phyloP scores from a whole-genome alignment of 1,140 invertebrate species.

The Trinorchestia longiramus region DNA sequence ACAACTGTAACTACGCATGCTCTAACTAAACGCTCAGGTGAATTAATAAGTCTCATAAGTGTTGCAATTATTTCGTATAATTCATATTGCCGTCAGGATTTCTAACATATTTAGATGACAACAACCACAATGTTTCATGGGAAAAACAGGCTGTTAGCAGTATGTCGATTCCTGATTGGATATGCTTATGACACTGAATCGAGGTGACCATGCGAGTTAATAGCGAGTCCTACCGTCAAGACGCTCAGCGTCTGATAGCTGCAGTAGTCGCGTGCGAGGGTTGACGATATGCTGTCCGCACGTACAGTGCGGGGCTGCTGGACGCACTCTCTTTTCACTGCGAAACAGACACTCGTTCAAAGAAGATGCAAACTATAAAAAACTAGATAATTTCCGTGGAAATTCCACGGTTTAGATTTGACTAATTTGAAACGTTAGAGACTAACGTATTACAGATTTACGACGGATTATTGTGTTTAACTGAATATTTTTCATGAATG shows the following conservation, averaged over 20 bases:
- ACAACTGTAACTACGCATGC: background rate
- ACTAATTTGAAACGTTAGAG: too few species aligned
- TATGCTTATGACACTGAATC: background rate
- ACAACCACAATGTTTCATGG: background rate
- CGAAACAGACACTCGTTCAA: background rate
- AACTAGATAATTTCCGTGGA: too few species aligned
- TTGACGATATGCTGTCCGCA: constrained; percentile 22
- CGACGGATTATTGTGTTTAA: too few species aligned
- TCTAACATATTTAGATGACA: background rate
- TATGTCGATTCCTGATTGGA: background rate
- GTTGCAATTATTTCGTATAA: too few species aligned
- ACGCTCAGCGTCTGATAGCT: background rate
- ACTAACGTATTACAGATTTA: too few species aligned
- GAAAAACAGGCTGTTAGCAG: background rate
- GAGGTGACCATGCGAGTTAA: background rate
- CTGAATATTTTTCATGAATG: too few species aligned
- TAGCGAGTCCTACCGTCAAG: background rate
- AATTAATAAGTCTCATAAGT: too few species aligned
- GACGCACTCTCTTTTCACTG: background rate
- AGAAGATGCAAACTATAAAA: background rate
- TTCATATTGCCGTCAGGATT: too few species aligned
- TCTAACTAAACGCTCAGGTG: too few species aligned
- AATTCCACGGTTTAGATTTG: too few species aligned
- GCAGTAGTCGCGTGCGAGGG: background rate
- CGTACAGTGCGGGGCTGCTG: constrained; percentile 2